phyloP scores from a whole-genome alignment of 1,140 invertebrate genomes.

The Drosophila virilis region DNA sequence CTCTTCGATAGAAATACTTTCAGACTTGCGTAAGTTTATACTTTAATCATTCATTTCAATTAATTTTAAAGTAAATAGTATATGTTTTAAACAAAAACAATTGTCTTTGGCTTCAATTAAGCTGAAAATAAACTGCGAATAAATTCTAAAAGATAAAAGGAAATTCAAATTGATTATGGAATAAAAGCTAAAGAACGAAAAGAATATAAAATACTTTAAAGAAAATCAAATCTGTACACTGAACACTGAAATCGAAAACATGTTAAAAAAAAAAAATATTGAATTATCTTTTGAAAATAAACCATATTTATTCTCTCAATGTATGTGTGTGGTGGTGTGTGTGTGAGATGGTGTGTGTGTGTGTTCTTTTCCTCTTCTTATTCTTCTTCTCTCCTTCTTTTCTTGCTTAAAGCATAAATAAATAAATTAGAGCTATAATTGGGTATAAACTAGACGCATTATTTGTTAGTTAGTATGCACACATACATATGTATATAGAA shows the following conservation, averaged over 20 bases:
- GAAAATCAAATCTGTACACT: constrained; percentile 11
- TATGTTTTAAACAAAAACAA: not conserved
- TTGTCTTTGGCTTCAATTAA: constrained; percentile 7
- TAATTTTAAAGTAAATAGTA: not conserved
- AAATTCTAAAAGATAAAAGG: not conserved
- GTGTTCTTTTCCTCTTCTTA: not conserved
- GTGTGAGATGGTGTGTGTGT: constrained; percentile 16
- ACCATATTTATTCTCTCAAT: constrained; percentile 39
- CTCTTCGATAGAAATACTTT: constrained; percentile 80
- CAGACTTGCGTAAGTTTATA: constrained; percentile 70
- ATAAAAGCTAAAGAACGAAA: not conserved
- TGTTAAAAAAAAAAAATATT: not conserved
- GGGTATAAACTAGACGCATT: constrained; percentile 26
- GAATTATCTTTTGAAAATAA: constrained; percentile 35
- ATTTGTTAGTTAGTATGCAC: constrained; percentile 6
- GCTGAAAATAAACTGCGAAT: constrained; percentile 3
- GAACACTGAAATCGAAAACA: constrained; percentile 17
- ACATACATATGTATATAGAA: constrained; percentile 37
- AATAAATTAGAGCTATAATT: constrained; percentile 51
- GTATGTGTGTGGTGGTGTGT: constrained; percentile 10
- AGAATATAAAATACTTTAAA: not conserved
- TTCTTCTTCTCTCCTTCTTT: no score
- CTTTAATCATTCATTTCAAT: constrained; percentile 1
- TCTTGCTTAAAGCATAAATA: constrained; percentile 46
- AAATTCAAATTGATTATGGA: not conserved